These are phyloP conservation scores for Otolemur garnettii DNA, from an alignment of 2,113 vertebrate genomes.

Conservation along the genomic window DNA sequence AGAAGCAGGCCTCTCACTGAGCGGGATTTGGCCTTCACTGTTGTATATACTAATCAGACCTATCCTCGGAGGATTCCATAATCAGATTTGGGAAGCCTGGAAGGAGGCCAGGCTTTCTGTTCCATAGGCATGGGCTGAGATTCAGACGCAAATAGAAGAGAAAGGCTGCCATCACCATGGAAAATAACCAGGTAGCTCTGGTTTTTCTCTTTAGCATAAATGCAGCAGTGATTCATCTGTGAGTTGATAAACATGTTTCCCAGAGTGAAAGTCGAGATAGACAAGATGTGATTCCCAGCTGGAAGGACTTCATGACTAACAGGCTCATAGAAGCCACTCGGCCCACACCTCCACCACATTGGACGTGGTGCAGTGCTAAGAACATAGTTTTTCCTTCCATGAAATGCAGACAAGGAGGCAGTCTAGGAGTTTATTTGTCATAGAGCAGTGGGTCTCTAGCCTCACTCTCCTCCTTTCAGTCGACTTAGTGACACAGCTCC, in stretches of 20 bases:
- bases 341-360: background rate
- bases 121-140: constrained; percentile 23
- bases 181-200: background rate
- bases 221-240: constrained; percentile 59
- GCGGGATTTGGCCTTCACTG: constrained; percentile 59
- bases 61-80: constrained; percentile 45
- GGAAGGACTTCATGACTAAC: constrained; percentile 12
- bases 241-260: constrained; percentile 67
- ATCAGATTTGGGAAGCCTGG: constrained; percentile 53
- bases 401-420: background rate
- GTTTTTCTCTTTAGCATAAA: constrained; percentile 22
- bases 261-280: constrained; percentile 62
- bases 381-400: background rate
- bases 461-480: background rate
- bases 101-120: constrained; percentile 52
- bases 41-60: constrained; percentile 32
- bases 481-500: background rate
- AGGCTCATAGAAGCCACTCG: background rate
- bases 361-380: background rate
- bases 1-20: constrained; percentile 24
- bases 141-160: constrained; percentile 58
- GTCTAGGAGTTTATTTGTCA: background rate
- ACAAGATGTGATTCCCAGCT: background rate
- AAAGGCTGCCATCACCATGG: constrained; percentile 50
- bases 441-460: background rate